phyloP scores from a whole-genome alignment of 1,140 invertebrate species.

The Drosophila eugracilis region DNA sequence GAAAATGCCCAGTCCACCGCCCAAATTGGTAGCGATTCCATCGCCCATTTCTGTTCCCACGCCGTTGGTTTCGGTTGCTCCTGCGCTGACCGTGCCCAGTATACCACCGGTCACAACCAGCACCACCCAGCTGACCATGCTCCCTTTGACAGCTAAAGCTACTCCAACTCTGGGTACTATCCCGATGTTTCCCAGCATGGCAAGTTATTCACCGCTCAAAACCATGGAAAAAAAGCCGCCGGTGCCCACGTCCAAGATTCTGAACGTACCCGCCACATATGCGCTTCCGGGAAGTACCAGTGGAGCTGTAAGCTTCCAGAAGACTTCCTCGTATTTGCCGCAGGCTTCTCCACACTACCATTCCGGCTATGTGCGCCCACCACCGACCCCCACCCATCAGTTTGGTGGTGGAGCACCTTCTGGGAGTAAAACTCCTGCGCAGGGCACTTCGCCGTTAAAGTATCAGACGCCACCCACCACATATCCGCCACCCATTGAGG shows the following conservation, averaged over 20 bases:
- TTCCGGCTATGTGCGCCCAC: constrained; percentile 60
- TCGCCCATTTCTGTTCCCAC: constrained; percentile 9
- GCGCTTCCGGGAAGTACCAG: constrained; percentile 56
- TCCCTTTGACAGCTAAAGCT: constrained; percentile 67
- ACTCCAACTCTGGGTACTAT: constrained; percentile 17
- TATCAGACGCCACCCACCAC: constrained; percentile 80
- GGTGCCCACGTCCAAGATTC: constrained; percentile 79
- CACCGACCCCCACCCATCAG: constrained; percentile 54
- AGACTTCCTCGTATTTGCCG: constrained; percentile 73
- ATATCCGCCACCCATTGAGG: constrained; percentile 83
- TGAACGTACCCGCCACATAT: constrained; percentile 80
- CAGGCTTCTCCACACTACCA: constrained; percentile 78
- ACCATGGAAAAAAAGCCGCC: constrained; percentile 81
- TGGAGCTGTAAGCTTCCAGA: constrained; percentile 46
- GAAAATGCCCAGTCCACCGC: constrained; percentile 14
- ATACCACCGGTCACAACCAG: neutral
- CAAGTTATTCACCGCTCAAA: constrained; percentile 63
- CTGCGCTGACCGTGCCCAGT: constrained; percentile 6
- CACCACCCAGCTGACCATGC: constrained; percentile 61
- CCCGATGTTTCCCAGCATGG: constrained; percentile 25
- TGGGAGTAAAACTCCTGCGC: constrained; percentile 56
- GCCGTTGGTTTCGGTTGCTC: constrained; percentile 6
- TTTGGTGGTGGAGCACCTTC: constrained; percentile 47
- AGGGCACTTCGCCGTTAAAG: constrained; percentile 61
- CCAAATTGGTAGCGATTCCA: constrained; percentile 9